Conservation (phyloP, 2,113 vertebrate genomes). For the Crotalus viridis region DNA sequence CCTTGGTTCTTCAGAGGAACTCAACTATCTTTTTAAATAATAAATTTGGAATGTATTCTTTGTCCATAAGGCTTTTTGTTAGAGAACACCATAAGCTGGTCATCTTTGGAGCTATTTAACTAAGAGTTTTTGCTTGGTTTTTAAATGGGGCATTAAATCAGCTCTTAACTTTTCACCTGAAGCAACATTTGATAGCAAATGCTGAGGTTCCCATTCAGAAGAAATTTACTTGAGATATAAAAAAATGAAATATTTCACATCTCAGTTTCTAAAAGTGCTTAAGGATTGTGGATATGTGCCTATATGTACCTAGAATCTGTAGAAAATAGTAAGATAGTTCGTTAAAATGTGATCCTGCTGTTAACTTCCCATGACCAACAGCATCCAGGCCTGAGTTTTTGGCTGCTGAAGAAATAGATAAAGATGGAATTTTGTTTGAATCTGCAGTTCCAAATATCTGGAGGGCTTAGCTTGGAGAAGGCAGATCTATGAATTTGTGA, state of each 20-base stretch:
- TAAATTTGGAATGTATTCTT: background rate
- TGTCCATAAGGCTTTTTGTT: background rate
- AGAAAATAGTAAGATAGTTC: background rate
- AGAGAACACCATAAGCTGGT: background rate
- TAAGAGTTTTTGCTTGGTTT: background rate
- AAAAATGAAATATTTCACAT: background rate
- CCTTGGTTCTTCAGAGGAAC: background rate
- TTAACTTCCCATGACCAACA: background rate
- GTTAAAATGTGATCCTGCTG: background rate
- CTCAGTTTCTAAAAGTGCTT: background rate
- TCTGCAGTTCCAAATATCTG: background rate
- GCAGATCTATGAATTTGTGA: background rate
- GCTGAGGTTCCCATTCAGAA: background rate
- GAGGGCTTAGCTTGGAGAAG: background rate
- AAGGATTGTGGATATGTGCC: background rate
- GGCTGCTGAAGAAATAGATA: background rate
- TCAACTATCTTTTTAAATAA: background rate
- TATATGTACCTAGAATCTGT: background rate
- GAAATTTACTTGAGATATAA: background rate
- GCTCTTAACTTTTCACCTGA: background rate
- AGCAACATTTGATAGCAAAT: background rate
- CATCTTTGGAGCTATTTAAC: background rate
- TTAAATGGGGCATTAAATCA: background rate
- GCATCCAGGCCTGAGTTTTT: background rate
- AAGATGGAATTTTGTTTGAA: background rate